Evolutionary conservation across 2,113 vertebrate genomes (phyloP), one percentile per base, ranked within the genome.

Genomic region (Podarcis cretensis): DNA sequence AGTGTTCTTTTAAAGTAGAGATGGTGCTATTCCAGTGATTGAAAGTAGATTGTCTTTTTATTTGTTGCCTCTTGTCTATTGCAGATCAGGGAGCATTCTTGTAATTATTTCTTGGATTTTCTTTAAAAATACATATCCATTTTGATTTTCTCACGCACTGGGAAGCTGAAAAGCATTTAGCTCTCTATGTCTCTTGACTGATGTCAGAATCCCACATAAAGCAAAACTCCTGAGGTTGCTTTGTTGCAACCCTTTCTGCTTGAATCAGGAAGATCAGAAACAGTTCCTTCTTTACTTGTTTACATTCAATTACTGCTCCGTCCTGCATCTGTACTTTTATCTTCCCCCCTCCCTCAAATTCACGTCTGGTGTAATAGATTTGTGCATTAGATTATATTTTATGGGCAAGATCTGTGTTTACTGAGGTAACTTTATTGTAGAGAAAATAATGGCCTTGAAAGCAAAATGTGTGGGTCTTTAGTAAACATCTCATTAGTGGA

Each of bases 71-170:
- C 65, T 94, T 83, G 30, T 93, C 78, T 69, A 5, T 81, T 87
- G 7, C 20, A 65, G 3, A 90, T 90, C 81, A 84, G 83, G 91
- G 94, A 95, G 73, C 77, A 93, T 91, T 94, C 89, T 92, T 92
- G 89, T 83, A 90, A 91, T 91, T 94, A 94, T 94, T 94, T 40
- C 95, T 92, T 83, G 89, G 91, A 89, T 74, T 90, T 66, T 91
- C n/a, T 48, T 48, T 80, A 84, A 63, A 91, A 94, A 86, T 54
- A 54, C 10, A 54, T 54, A 92, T 71, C 87, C 12, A 18, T 84
- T 89, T 91, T 94, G 81, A 80, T 94, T 95, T 95, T 89, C 87
- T 92, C 84, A 8, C 84, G 27, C 87, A 83, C 35, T 35, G 59
- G 63, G 88, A 94, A 89, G 90, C 71, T 79, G 1, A 81, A 3